These are phyloP conservation scores for Aptenodytes forsteri DNA, from an alignment of 2,113 vertebrate species.

Conservation along the genomic window DNA sequence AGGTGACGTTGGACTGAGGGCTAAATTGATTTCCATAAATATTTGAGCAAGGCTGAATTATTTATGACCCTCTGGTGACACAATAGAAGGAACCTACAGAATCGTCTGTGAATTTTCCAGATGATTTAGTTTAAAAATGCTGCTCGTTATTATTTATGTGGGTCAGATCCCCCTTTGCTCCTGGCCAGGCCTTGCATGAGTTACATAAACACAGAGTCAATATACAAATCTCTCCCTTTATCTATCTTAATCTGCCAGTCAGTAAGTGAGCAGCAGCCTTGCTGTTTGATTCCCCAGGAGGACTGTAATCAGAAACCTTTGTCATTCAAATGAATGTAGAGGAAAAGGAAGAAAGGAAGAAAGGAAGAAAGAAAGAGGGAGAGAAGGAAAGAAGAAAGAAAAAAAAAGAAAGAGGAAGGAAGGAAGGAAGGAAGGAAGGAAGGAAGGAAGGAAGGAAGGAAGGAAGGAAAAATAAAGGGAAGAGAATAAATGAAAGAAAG, in stretches of 20 bases:
- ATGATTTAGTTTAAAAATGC: constrained; percentile 63
- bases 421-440: rapidly evolving
- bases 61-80: constrained; percentile 66
- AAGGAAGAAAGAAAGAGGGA: neutral
- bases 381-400: rapidly evolving
- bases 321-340: constrained; percentile 18
- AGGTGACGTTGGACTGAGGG: constrained; percentile 46
- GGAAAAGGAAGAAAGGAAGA: neutral
- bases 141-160: constrained; percentile 43
- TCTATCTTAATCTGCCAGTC: constrained; percentile 35
- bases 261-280: constrained; percentile 11
- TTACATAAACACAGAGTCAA: constrained; percentile 29
- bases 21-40: constrained; percentile 75
- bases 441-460: rapidly evolving
- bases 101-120: constrained; percentile 62
- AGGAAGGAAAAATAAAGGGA: no score
- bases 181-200: neutral
- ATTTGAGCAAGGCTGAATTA: constrained; percentile 75
- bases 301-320: constrained; percentile 55
- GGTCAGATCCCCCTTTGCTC: constrained; percentile 40
- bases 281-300: constrained; percentile 9
- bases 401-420: rapidly evolving
- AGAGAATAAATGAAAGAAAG: no score
- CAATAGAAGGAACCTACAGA: constrained; percentile 22
- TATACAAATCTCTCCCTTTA: constrained; percentile 36